Base-by-base conservation (phyloP, 2,113 vertebrate species). In the Aix galericulata region DNA sequence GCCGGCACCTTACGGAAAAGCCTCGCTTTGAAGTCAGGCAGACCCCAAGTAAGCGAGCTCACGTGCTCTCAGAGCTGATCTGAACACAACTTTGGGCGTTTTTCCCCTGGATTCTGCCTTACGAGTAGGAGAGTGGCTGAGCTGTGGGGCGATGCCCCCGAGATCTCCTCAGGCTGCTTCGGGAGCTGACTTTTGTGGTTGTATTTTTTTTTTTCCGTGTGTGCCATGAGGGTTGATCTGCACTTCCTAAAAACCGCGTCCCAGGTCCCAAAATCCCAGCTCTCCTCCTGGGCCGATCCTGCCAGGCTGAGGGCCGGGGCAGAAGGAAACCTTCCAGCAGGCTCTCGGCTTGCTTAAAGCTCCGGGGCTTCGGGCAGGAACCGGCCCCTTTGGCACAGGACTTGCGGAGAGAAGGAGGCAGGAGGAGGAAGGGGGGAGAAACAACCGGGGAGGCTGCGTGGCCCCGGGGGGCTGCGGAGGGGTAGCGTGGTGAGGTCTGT, bases 361-460 rank as follows among this genome's bases (percentile, higher is more conserved):
- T 50, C 72, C 23, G 6, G 72, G 29, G 17, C 5, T 84, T 55
- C 13, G 17, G 82, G 66, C 26, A 27, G 74, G 55, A 75, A 46
- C 75, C 1, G 22, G 46, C 60, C 74, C 74, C 84, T 59, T 31
- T 1, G 59, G 77, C 44, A 42, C 63, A 84, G 82, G 40, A 8
- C 66, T 89, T 27, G 42, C 36, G 63, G 76, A 32, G 66, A 86
- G 69, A 20, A 91, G 86, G 73, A 67, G 53, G 83, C 89, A 80
- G 91, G 86, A 89, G 92, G 63, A 86, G 76, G 82, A 66, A 58
- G 88, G 83, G 27, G 75, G 76, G 77, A 68, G 80, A 48, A 63
- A 42, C 32, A 14, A 38, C 46, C 46, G 13, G 12, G 11, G 77
- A 91, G 85, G 52, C 38, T 42, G 56, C 25, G 93, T 69, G 63